These are phyloP conservation scores for Ramphastos sulfuratus DNA, from an alignment of 2,113 vertebrate species.

Conservation along the genomic window DNA sequence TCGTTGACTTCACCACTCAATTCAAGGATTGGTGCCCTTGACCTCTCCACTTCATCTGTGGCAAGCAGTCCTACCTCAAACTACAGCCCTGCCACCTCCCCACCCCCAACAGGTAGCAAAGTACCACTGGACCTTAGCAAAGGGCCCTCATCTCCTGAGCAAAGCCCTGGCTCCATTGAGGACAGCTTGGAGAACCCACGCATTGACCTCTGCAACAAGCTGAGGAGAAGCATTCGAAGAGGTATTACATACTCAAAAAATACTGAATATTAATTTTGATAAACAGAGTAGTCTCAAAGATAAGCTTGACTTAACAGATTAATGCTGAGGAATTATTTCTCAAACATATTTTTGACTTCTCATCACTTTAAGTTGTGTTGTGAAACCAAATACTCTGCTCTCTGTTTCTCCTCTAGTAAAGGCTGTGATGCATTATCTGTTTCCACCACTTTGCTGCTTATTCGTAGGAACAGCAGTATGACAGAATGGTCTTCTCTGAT, in stretches of 20 bases:
- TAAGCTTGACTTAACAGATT: background rate
- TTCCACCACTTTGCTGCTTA: fast-evolving
- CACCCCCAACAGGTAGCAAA: constrained; percentile 80
- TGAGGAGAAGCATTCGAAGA: constrained; percentile 90
- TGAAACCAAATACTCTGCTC: background rate
- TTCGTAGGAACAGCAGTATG: background rate
- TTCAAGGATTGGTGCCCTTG: constrained; percentile 84
- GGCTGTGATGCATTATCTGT: fast-evolving
- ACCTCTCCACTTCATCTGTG: constrained; percentile 82
- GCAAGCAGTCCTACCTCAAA: constrained; percentile 82
- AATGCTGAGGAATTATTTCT: background rate
- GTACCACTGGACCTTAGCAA: constrained; percentile 81
- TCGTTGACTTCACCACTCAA: constrained; percentile 91
- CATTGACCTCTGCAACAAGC: constrained; percentile 87
- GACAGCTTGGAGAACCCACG: constrained; percentile 84
- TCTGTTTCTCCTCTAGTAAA: background rate
- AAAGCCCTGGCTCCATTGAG: constrained; percentile 79
- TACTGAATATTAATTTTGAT: background rate
- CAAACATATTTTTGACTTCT: background rate
- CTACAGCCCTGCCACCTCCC: constrained; percentile 81
- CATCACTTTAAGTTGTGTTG: background rate
- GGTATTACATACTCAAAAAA: constrained; percentile 65
- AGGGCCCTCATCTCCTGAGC: constrained; percentile 85
- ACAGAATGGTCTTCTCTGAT: background rate
- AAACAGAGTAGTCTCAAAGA: background rate